These are phyloP conservation scores for Hippopotamus amphibius DNA, from an alignment of 2,113 vertebrate species.

Conservation along the genomic window DNA sequence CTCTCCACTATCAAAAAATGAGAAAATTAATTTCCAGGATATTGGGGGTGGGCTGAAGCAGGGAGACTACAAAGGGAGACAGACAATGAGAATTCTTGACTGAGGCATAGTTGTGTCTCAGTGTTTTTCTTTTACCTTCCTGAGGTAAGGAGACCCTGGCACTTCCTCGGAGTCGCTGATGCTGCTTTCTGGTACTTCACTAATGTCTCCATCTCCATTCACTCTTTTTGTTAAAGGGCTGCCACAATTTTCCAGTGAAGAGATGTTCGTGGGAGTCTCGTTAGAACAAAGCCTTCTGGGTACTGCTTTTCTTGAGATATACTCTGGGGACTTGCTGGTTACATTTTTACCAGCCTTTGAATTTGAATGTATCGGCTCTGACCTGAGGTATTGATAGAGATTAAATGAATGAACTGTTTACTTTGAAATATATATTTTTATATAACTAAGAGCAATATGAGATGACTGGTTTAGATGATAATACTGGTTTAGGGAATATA, in stretches of 20 bases:
- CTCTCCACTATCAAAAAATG: not conserved
- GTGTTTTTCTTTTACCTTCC: constrained; percentile 76
- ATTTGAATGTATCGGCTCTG: not conserved
- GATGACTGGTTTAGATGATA: not conserved
- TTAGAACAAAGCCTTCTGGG: constrained; percentile 34
- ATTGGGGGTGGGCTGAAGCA: not conserved
- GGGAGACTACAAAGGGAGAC: not conserved
- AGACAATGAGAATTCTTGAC: not conserved
- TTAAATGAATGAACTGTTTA: not conserved
- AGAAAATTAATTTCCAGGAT: not conserved
- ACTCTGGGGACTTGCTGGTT: not conserved
- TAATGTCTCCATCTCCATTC: fast-evolving
- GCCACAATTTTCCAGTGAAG: fast-evolving
- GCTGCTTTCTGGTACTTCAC: fast-evolving
- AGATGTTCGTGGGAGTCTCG: fast-evolving
- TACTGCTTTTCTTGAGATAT: fast-evolving
- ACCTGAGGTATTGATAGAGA: constrained; percentile 44
- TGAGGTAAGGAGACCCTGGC: not conserved
- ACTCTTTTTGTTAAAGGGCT: not conserved
- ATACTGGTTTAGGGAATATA: not conserved
- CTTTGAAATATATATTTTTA: constrained; percentile 18
- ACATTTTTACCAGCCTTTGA: not conserved
- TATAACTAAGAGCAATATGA: not conserved
- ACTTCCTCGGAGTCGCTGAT: not conserved
- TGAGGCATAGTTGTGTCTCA: fast-evolving